Conservation (phyloP, 1,140 invertebrate genomes). For the Zophobas atratus region DNA sequence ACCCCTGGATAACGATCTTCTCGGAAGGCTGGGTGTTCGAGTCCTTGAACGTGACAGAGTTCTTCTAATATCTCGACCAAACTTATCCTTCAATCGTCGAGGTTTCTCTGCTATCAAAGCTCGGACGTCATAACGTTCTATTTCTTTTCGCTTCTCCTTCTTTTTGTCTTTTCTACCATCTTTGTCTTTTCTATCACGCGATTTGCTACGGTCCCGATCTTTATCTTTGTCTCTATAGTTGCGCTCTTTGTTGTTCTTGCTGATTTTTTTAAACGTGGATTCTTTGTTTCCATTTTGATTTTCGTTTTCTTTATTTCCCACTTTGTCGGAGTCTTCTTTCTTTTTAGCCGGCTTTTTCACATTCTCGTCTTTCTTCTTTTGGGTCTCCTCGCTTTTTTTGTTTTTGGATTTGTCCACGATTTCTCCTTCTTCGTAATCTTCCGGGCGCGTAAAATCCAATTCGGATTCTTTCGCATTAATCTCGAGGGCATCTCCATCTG, state of each 20-base stretch:
- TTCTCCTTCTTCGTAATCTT: constrained; percentile 71
- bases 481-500: constrained; percentile 66
- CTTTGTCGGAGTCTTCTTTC: constrained; percentile 62
- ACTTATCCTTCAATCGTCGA: constrained; percentile 79
- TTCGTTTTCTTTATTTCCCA: constrained; percentile 66
- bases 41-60: constrained; percentile 63
- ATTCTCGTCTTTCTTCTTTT: constrained; percentile 60
- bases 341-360: constrained; percentile 67
- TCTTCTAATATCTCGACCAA: constrained; percentile 79
- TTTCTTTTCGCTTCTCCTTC: constrained; percentile 83
- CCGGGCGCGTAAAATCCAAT: constrained; percentile 64
- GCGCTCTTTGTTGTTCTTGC: constrained; percentile 84
- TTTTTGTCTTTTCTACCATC: constrained; percentile 69
- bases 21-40: constrained; percentile 45
- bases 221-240: constrained; percentile 87
- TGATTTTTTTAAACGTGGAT: constrained; percentile 85
- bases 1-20: constrained; percentile 53
- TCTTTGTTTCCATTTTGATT: constrained; percentile 67
- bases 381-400: constrained; percentile 66
- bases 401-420: constrained; percentile 72
- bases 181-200: constrained; percentile 64
- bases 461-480: constrained; percentile 67
- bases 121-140: constrained; percentile 87
- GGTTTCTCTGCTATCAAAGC: constrained; percentile 82
- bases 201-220: constrained; percentile 57